Evolutionary conservation across 2,797 vertebrate species (phyloP).

Genomic region (Propithecus deckenii): DNA sequence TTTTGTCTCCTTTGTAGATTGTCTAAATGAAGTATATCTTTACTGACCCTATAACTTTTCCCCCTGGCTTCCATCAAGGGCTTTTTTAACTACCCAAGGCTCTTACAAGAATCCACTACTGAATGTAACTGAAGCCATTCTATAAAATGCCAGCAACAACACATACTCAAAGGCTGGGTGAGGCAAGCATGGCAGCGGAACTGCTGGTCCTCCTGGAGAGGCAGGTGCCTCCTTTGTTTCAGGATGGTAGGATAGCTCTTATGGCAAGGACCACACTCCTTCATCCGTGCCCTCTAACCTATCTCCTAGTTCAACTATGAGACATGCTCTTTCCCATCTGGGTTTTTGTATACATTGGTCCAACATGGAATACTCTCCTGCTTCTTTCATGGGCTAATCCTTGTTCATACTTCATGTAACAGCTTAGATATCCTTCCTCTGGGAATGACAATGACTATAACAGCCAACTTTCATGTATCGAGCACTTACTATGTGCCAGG

Average conservation of each 20-base stretch:
- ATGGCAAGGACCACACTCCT: neutral
- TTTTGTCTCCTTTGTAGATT: constrained; percentile 32
- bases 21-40: neutral
- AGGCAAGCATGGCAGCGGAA: neutral
- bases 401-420: neutral
- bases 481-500: neutral
- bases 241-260: fast-evolving
- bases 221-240: fast-evolving
- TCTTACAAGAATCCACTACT: neutral
- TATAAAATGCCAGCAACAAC: neutral
- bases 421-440: neutral
- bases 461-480: neutral
- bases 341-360: neutral
- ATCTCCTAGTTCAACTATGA: neutral
- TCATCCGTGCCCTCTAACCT: neutral
- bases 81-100: neutral
- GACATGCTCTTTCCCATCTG: neutral
- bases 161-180: neutral
- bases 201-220: neutral
- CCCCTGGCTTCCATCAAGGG: neutral
- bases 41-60: neutral
- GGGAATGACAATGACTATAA: neutral
- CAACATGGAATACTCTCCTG: too few relatives aligned
- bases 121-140: neutral
- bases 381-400: neutral